phyloP scores from a whole-genome alignment of 2,797 vertebrate species.

The Phaenicophaeus curvirostris region DNA sequence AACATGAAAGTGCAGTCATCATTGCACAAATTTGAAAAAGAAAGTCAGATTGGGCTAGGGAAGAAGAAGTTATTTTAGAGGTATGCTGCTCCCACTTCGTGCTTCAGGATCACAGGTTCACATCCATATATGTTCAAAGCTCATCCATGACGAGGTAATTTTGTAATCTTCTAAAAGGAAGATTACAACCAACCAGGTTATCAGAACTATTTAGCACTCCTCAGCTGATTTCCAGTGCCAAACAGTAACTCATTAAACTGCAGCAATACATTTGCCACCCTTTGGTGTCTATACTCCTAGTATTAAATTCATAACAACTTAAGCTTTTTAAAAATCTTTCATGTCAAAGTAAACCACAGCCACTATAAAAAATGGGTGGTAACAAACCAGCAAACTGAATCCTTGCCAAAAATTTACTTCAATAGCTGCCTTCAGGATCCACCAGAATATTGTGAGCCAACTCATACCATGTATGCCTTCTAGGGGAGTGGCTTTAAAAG shows the following conservation, averaged over 20 bases:
- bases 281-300: background rate
- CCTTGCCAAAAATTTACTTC: constrained; percentile 33
- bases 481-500: constrained; percentile 27
- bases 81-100: background rate
- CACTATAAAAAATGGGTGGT: constrained; percentile 9
- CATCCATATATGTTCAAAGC: background rate
- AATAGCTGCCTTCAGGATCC: constrained; percentile 4
- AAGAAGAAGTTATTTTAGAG: background rate
- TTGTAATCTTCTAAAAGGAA: background rate
- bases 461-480: background rate
- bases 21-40: background rate
- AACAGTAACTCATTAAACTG: background rate
- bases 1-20: background rate
- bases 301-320: background rate
- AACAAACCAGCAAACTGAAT: constrained; percentile 3
- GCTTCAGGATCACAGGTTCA: background rate
- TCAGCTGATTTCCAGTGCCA: background rate
- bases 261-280: background rate
- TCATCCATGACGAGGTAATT: background rate
- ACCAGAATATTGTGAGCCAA: constrained; percentile 3
- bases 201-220: background rate
- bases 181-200: background rate
- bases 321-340: background rate
- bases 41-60: background rate
- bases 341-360: constrained; percentile 20